phyloP scores from a whole-genome alignment of 2,113 vertebrate genomes.

The Siphamia tubifer region DNA sequence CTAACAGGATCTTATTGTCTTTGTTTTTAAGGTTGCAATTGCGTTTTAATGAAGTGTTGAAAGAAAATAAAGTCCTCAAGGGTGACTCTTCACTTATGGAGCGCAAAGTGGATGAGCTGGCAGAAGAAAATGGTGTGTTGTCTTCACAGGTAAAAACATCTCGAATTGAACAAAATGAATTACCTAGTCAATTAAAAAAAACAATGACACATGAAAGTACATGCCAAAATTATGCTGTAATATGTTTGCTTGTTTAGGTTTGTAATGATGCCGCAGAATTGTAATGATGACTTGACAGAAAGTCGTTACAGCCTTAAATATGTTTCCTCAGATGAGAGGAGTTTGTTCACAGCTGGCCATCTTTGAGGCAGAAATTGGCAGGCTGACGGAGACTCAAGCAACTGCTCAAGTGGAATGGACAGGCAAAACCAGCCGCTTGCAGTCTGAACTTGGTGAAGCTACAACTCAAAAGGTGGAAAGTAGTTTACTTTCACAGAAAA shows the following conservation, averaged over 20 bases:
- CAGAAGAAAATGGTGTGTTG: constrained; percentile 88
- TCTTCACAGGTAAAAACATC: constrained; percentile 83
- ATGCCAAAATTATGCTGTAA: too few relatives aligned
- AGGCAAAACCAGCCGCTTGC: constrained; percentile 70
- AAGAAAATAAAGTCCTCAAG: constrained; percentile 87
- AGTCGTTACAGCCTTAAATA: too few relatives aligned
- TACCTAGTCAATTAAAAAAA: too few relatives aligned
- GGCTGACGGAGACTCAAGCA: constrained; percentile 80
- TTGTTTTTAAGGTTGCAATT: constrained; percentile 75
- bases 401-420: constrained; percentile 71
- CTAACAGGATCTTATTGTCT: background rate
- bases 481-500: background rate
- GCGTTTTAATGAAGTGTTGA: constrained; percentile 84
- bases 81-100: constrained; percentile 85
- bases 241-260: too few relatives aligned
- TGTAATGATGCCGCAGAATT: too few relatives aligned
- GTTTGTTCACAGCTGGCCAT: constrained; percentile 78
- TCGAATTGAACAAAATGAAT: too few relatives aligned
- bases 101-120: constrained; percentile 85
- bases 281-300: too few relatives aligned
- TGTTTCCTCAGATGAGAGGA: constrained; percentile 79
- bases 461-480: constrained; percentile 84
- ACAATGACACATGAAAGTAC: too few relatives aligned
- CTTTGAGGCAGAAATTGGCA: constrained; percentile 80
- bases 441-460: constrained; percentile 78